These are phyloP conservation scores for Pachypanchax playfairii DNA, from an alignment of 2,113 vertebrate genomes.

Conservation along the genomic window DNA sequence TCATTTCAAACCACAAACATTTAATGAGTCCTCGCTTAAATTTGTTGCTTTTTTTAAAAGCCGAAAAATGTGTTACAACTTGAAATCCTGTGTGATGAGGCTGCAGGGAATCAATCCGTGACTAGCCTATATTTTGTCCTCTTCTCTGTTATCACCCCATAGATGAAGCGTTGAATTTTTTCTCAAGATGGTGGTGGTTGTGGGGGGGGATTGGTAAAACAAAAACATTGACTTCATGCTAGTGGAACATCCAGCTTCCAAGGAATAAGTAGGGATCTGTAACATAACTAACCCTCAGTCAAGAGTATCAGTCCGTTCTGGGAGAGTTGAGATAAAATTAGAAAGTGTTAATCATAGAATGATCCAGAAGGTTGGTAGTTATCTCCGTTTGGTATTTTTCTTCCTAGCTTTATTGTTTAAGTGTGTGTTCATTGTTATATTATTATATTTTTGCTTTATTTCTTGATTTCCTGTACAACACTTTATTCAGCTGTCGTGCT, in stretches of 20 bases:
- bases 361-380: constrained; percentile 45
- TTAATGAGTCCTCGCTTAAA: too few species aligned
- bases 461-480: too few species aligned
- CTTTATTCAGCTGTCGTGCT: too few species aligned
- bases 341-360: constrained; percentile 70
- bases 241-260: constrained; percentile 51
- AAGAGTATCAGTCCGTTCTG: constrained; percentile 33
- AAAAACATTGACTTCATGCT: constrained; percentile 39
- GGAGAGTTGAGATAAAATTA: constrained; percentile 22
- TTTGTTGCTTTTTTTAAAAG: too few species aligned
- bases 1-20: too few species aligned
- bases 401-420: too few species aligned
- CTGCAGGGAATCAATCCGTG: too few species aligned
- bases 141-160: constrained; percentile 41
- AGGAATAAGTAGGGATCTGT: constrained; percentile 26
- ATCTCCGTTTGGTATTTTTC: constrained; percentile 17
- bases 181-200: background rate
- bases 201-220: constrained; percentile 33
- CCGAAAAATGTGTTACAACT: too few species aligned
- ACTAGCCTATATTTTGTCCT: too few species aligned
- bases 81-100: too few species aligned
- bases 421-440: too few species aligned
- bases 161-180: constrained; percentile 17
- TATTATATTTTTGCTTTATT: too few species aligned
- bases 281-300: constrained; percentile 39